These are phyloP conservation scores for Keiferia lycopersicella DNA, from an alignment of 2,888 invertebrate genomes.

Conservation along the genomic window DNA sequence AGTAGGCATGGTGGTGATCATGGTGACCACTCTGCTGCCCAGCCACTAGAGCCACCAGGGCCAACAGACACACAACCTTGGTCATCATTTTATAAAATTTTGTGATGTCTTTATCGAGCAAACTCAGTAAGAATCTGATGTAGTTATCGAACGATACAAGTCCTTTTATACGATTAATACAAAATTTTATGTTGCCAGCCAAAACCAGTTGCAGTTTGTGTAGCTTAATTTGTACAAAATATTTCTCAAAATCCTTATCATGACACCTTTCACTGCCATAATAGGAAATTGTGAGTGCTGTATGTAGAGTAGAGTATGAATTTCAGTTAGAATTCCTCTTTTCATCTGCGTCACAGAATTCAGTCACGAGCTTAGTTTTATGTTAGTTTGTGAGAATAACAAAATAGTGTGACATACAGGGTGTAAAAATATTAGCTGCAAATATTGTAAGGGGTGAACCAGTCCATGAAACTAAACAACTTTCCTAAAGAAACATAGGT, in stretches of 20 bases:
- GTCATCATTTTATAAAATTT: not conserved
- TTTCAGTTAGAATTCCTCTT: no score
- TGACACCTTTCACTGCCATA: not conserved
- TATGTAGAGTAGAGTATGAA: not conserved
- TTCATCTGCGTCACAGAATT: no score
- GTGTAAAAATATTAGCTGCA: no score
- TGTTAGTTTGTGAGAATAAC: no score
- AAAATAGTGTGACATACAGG: no score
- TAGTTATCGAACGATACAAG: not conserved
- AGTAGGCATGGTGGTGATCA: slow-evolving; percentile 28
- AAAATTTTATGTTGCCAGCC: not conserved
- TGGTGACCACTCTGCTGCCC: slow-evolving; percentile 48
- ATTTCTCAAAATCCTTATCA: not conserved
- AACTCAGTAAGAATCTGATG: not conserved
- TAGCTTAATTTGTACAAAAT: not conserved
- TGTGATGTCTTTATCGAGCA: not conserved
- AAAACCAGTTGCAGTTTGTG: slow-evolving; percentile 6
- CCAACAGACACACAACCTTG: not conserved
- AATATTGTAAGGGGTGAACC: no score
- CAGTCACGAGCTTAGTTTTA: no score
- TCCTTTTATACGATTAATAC: slow-evolving; percentile 1
- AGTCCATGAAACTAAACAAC: no score
- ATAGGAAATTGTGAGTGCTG: not conserved
- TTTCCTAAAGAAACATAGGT: no score
- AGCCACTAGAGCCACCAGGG: slow-evolving; percentile 24